Evolutionary conservation across 1,140 invertebrate species (phyloP).

Genomic region (Drosophila chauvacae): DNA sequence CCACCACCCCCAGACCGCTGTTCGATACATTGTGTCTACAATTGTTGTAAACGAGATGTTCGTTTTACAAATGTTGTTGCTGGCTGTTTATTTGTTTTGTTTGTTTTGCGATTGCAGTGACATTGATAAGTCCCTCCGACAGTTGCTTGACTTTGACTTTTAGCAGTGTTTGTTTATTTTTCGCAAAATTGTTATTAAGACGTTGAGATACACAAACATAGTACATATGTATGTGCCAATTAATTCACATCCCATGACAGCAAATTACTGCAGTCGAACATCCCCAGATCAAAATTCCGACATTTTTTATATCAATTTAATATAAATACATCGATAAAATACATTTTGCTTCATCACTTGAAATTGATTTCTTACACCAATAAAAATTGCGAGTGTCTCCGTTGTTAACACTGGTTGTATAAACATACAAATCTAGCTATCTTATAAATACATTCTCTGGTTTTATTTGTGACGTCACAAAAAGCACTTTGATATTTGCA

Average conservation of each 20-base stretch:
- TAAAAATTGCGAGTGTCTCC: too few species aligned
- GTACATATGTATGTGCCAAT: constrained; percentile 1
- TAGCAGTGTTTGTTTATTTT: constrained; percentile 42
- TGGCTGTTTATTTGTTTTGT: constrained; percentile 22
- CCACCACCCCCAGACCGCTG: not conserved
- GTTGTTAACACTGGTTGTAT: too few species aligned
- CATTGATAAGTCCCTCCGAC: constrained; percentile 69
- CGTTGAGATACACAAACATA: constrained; percentile 10
- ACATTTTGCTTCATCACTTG: too few species aligned
- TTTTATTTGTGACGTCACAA: constrained; percentile 20
- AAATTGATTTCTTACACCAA: too few species aligned
- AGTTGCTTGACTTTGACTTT: constrained; percentile 64
- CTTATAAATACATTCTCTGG: not conserved
- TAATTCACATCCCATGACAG: not conserved
- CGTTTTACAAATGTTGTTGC: not conserved
- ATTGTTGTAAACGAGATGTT: constrained; percentile 50
- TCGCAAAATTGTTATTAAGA: constrained; percentile 32
- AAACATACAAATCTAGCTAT: too few species aligned
- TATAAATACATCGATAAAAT: too few species aligned
- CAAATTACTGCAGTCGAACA: not conserved
- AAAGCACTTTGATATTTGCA: constrained; percentile 14
- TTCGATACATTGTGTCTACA: constrained; percentile 39
- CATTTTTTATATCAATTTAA: not conserved
- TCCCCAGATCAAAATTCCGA: not conserved
- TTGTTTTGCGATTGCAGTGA: constrained; percentile 60